Evolutionary conservation across 2,888 invertebrate genomes (phyloP), one percentile per base, ranked within the genome.

Genomic region (Drosophila lacicola): DNA sequence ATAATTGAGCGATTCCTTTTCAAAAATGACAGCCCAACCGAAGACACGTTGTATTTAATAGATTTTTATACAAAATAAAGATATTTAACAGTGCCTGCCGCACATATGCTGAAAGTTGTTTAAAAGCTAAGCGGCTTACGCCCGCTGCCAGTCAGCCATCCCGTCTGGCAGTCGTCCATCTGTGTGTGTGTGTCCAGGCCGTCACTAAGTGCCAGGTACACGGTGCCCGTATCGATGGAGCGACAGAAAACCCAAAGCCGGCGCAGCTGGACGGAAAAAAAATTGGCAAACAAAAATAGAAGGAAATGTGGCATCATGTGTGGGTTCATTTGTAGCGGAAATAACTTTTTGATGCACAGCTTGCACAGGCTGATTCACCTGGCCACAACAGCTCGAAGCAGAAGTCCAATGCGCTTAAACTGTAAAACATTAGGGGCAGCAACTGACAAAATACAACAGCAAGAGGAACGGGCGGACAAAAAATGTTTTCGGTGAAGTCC

Each of bases 281-380:
- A 57, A 10, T 29, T 29, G 8, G 29, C 29, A 29, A 21, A 47
- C 1, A 33, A 44, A 47, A 61, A n/a, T 21, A 55, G 34, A 9
- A 9, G 21, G 51, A 19, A 77, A 65, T 51, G 17, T 33, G 50
- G 64, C 70, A 50, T 53, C 69, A 70, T 72, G 68, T 64, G 74
- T 56, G 56, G 63, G 76, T 89, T 88, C 86, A 89, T 86, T 89
- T 85, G 90, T 78, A 74, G 84, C 79, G 76, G 81, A 88, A 83
- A 83, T 73, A 88, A 87, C 90, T 86, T 88, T 90, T 86, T 80
- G 76, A 83, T 80, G 87, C 80, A 74, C 66, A 61, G 71, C 69
- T 64, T 75, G 68, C 79, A 68, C 66, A 72, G 70, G 60, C 62
- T 61, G 80, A 80, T 89, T 83, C 69, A 87, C 88, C 88, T 89